phyloP scores from a whole-genome alignment of 2,888 invertebrate genomes.

The Netelia melanura region DNA sequence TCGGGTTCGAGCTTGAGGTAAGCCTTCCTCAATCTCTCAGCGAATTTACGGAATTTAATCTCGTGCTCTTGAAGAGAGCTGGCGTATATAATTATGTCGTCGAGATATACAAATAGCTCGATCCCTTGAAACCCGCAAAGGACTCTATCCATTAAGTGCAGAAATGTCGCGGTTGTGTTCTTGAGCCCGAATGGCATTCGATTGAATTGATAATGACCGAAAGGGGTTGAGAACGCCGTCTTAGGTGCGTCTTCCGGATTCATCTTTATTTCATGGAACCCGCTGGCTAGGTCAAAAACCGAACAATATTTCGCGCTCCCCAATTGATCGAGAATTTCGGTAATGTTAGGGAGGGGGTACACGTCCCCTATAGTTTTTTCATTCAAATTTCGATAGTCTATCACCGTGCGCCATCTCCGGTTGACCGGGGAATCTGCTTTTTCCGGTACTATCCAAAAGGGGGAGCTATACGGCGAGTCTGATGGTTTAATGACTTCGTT shows the following conservation, averaged over 20 bases:
- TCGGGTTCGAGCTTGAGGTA: no score
- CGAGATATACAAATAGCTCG: slow-evolving; percentile 60
- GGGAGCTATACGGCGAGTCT: not conserved
- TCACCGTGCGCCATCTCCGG: no score
- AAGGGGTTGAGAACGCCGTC: slow-evolving; percentile 20
- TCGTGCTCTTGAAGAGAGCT: slow-evolving; percentile 44
- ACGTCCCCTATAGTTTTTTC: slow-evolving; percentile 11
- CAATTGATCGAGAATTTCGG: no score
- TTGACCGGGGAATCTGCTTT: no score
- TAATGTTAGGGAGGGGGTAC: no score
- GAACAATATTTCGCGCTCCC: no score
- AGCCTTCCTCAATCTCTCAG: not conserved
- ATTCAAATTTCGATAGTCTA: no score
- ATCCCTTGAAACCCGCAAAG: slow-evolving; percentile 24
- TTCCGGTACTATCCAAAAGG: no score
- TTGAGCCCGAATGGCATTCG: slow-evolving; percentile 43
- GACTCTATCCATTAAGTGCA: slow-evolving; percentile 18
- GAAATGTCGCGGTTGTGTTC: slow-evolving; percentile 32
- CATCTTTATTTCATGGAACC: slow-evolving; percentile 16
- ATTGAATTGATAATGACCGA: slow-evolving; percentile 36
- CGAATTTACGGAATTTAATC: slow-evolving; percentile 16
- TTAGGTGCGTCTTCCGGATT: slow-evolving; percentile 23
- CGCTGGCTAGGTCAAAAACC: no score
- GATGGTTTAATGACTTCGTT: slow-evolving; percentile 1
- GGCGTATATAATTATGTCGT: slow-evolving; percentile 58